Base-by-base conservation (phyloP, 30 jellyfish, hydroid and myxozoan species). In the Hydractinia echinata region DNA sequence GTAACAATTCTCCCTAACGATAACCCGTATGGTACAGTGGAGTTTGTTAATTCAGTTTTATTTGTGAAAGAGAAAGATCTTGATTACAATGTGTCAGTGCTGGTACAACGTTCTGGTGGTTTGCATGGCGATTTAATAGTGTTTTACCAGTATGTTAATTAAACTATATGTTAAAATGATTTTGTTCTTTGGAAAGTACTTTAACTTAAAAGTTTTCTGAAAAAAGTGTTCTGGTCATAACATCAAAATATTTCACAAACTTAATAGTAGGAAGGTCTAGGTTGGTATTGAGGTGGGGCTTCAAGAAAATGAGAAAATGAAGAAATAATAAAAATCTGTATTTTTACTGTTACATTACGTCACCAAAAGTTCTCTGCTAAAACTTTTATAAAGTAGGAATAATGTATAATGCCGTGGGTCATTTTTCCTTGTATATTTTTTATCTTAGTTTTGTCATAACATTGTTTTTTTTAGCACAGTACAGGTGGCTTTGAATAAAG, bases 21-120 rank as follows among this genome's bases (percentile, higher is more conserved):
- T 70, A 88, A 86, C 53, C 96, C 98, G 15, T 87, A 81, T 60
- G 98, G 98, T 5, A 73, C 76, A 49, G 89, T 92, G 50, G 82
- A 83, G 55, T 92, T 92, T 79, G 77, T 67, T 14, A 66, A 60
- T 5, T 51, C 93, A 55, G 10, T 81, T 30, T 53, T 77, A 18
- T 61, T 56, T 10, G 95, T 84, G 13, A 30, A n/a, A 16, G 98
- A 92, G 68, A 50, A 67, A 55, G 76, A 62, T 9, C 48, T 21
- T 58, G 85, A 77, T 58, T 18, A 61, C 4, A 58, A 48, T 81
- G 84, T 86, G 14, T 20, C 80, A 53, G 10, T 92, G 60, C 79
- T 77, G 8, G 82, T 87, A 20, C 60, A 54, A 13, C 56, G 98
- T 21, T 52, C 85, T 5, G 72, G 88, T 73, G 95, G 98, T 7